Evolutionary conservation across 1,140 invertebrate species (phyloP), one percentile per base, ranked within the genome.

Genomic region (Hetaerina americana): DNA sequence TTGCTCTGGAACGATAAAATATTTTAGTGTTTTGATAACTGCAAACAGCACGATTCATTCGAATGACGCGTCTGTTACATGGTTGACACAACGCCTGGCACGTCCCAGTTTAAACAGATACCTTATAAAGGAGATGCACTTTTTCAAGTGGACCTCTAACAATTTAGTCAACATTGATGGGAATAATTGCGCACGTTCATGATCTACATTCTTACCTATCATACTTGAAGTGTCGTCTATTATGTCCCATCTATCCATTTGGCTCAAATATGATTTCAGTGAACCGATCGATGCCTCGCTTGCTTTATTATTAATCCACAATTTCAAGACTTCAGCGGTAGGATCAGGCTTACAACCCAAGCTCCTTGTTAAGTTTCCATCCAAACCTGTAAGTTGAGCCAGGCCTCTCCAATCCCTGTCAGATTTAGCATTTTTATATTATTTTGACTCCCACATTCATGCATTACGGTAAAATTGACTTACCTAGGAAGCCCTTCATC

Each of bases 331-430:
- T 69, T 81, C 77, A 15, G 75, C 78, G 28, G 83, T 84, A 0
- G 86, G 87, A 80, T 88, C 84, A 18, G 73, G 28, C 73, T 82
- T 78, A 0, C 78, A 76, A 27, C 80, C 76, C 66, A 88, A 77
- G 25, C 78, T 80, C 28, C 82, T 80, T 29, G 84, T 79, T 66
- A 79, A 69, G 74, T 86, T 82, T 66, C 80, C 77, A 26, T 78
- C 75, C 70, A 88, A 78, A 5, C 82, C 80, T 27, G 82, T 80
- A 57, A 87, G 75, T 72, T 86, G 81, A 0, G 85, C 87, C 6
- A 91, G 76, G 25, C 89, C 89, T 74, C 86, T 81, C 88, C 88
- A 91, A 78, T 91, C 88, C 72, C 89, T 87, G 25, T 49, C 26
- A 57, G 72, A 71, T 5, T 57, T 18, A 10, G 15, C 2, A n/a